These are phyloP conservation scores for Urocynchramus pylzowi DNA, from an alignment of 2,113 vertebrate species.

Conservation along the genomic window DNA sequence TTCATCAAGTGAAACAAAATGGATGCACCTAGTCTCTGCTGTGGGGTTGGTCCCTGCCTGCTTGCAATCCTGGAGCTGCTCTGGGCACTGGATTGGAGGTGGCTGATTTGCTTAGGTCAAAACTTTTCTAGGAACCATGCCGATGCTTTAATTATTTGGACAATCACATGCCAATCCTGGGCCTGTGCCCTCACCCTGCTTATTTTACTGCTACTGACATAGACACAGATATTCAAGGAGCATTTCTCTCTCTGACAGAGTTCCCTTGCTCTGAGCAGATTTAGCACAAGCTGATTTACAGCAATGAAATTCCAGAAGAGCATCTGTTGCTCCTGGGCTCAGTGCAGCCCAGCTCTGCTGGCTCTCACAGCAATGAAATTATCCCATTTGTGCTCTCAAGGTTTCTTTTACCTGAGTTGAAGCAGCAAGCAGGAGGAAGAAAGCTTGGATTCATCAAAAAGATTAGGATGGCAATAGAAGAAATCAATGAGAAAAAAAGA, in stretches of 20 bases:
- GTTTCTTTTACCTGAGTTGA: not conserved
- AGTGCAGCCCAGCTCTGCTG: not conserved
- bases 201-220: not conserved
- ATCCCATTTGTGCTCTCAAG: not conserved
- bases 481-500: not conserved
- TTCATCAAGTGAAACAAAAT: not conserved
- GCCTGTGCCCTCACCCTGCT: not conserved
- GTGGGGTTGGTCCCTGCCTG: not conserved
- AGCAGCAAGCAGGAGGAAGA: not conserved
- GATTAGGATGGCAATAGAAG: not conserved
- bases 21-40: not conserved
- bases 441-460: not conserved
- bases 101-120: not conserved
- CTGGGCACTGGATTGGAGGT: not conserved
- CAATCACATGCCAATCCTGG: accelerated
- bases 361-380: not conserved
- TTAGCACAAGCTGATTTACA: not conserved
- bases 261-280: not conserved
- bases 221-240: not conserved
- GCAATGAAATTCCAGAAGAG: not conserved
- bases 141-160: not conserved
- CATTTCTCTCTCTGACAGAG: not conserved
- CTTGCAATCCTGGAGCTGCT: not conserved
- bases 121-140: not conserved
- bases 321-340: not conserved